A percentile compares a stretch with the other conserved stretches of the same genome.
These are phyloP conservation scores for Prunella strophiata DNA, from an alignment of 2,797 vertebrate genomes.

Conservation along the genomic window DNA sequence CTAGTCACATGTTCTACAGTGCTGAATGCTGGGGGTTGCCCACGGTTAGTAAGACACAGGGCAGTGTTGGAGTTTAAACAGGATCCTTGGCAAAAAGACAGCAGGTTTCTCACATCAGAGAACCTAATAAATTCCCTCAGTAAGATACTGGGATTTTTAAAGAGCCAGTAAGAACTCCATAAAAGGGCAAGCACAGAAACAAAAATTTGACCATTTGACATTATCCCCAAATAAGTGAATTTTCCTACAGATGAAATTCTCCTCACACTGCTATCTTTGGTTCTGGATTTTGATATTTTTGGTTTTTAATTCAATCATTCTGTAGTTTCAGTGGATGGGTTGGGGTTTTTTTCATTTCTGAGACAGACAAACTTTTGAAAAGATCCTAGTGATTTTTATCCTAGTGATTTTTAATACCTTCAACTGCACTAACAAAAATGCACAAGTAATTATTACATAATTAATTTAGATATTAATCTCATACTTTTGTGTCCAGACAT, in stretches of 20 bases:
- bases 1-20: accelerated
- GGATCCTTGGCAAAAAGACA: background rate
- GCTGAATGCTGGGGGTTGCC: background rate
- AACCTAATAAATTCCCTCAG: background rate
- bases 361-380: background rate
- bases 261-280: background rate
- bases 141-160: background rate
- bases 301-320: background rate
- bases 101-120: background rate
- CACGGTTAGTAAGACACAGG: accelerated
- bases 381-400: background rate
- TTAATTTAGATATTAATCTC: background rate
- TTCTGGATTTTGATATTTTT: background rate
- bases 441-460: background rate
- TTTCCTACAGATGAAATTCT: background rate
- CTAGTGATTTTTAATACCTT: background rate
- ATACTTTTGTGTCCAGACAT: background rate
- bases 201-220: background rate
- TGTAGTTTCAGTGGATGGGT: background rate
- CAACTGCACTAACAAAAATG: background rate
- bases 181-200: background rate
- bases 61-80: background rate
- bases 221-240: background rate
- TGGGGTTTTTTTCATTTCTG: background rate
- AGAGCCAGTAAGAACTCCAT: background rate